Evolutionary conservation across 2,888 invertebrate genomes (phyloP), one percentile per base, ranked within the genome.

Genomic region (Diarsia mendica): DNA sequence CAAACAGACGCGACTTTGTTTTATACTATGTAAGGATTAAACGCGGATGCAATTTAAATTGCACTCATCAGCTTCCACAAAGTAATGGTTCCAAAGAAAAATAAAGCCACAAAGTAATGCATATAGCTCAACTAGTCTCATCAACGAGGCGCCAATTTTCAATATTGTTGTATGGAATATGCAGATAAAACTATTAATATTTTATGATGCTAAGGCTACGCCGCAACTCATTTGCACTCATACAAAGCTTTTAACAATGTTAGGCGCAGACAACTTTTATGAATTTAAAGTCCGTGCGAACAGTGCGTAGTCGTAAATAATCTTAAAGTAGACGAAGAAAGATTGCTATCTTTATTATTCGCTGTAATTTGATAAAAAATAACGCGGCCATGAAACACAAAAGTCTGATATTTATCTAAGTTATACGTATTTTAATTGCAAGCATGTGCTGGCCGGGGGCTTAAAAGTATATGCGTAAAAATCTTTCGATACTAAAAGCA

Each of bases 171-270:
- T 75, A 77, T 78, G 77, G 60, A 84, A 74, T 77, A 86, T 79
- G 75, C 75, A 84, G 79, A 81, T 71, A 76, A 74, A 86, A 76
- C 68, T 83, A 83, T 87, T 79, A 84, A 79, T 79, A 84, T 77
- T 84, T 83, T 88, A 80, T 69, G 79, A 86, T 77, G 72, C 75
- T 65, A 67, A 64, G 72, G 75, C 58, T 72, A 58, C 80, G 70
- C 63, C 68, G 61, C 72, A 86, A 78, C 84, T 82, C 76, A 84
- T 86, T 86, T 86, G 84, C 86, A 81, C 86, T 79, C 72, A 80
- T 84, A 80, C 87, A 79, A 87, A 81, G 77, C 67, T 33, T 67
- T 65, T 76, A 82, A 87, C 86, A 85, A 70, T 88, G 87, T 86
- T 73, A 72, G 58, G n/a, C 33, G 64, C 73, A 66, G 75, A 80